Conservation (phyloP, 2,888 invertebrate species). For the Argynnis bischoffii region DNA sequence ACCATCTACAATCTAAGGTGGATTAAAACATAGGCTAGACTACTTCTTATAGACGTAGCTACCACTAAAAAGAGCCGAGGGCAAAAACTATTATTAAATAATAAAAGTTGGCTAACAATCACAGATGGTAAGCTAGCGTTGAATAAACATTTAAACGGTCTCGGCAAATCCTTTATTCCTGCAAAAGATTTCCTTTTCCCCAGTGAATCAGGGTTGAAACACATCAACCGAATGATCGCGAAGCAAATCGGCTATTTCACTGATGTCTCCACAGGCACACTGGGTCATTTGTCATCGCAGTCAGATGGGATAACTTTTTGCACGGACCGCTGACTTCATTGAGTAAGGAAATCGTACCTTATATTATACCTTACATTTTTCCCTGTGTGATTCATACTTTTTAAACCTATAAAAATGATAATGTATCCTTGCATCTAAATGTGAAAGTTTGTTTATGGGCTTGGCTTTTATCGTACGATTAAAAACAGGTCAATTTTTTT, state of each 20-base stretch:
- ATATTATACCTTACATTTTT: constrained; percentile 51
- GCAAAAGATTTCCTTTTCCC: constrained; percentile 12
- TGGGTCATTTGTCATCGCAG: constrained; percentile 75
- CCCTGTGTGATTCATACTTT: neutral
- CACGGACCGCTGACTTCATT: constrained; percentile 71
- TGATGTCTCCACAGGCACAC: constrained; percentile 58
- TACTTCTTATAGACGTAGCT: neutral
- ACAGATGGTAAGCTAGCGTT: neutral
- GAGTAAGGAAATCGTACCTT: constrained; percentile 65
- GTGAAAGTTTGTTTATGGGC: too few relatives aligned
- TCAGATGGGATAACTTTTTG: constrained; percentile 78
- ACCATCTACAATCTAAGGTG: too few relatives aligned
- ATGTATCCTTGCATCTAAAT: neutral
- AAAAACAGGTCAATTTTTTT: too few relatives aligned
- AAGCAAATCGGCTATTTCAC: constrained; percentile 70
- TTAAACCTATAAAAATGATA: neutral
- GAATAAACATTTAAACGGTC: constrained; percentile 3
- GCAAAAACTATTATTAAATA: neutral
- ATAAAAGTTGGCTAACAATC: neutral
- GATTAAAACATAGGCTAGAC: neutral
- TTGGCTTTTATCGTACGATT: too few relatives aligned
- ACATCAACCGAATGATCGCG: constrained; percentile 61
- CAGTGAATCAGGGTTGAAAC: constrained; percentile 25
- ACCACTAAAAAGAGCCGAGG: too few relatives aligned
- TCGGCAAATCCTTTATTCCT: constrained; percentile 7